A percentile compares a stretch with the other conserved stretches of the same genome.
These are phyloP conservation scores for Neosalanx taihuensis DNA, from an alignment of 2,797 vertebrate genomes.

Conservation along the genomic window DNA sequence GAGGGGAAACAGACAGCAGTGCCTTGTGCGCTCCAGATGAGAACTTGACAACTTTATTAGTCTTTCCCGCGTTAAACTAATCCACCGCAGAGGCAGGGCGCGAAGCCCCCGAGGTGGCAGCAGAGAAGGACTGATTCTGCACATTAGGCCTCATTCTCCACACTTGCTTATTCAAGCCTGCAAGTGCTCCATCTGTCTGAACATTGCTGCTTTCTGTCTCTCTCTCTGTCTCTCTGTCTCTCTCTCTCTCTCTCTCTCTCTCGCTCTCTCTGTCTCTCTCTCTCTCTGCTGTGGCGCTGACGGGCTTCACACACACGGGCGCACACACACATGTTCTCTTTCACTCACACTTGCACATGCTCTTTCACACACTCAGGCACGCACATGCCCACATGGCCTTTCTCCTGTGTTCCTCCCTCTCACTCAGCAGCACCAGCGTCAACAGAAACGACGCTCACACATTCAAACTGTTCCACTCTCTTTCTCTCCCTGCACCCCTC, in stretches of 20 bases:
- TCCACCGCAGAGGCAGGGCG: conserved; percentile 38
- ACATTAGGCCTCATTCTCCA: conserved; percentile 65
- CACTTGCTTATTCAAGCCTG: conserved; percentile 68
- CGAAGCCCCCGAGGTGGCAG: conserved; percentile 57
- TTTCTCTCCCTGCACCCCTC: not conserved
- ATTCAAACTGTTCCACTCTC: not conserved
- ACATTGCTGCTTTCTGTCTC: conserved; percentile 30
- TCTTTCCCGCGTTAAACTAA: conserved; percentile 60
- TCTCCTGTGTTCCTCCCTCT: not conserved
- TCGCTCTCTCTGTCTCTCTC: conserved; percentile 10
- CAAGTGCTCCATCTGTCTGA: conserved; percentile 66
- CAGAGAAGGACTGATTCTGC: conserved; percentile 55
- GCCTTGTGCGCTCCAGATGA: conserved; percentile 63
- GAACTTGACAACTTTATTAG: conserved; percentile 69
- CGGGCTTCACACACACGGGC: conserved; percentile 18
- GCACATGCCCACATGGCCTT: conserved; percentile 19
- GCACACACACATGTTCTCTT: conserved; percentile 21
- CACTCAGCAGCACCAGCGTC: not conserved
- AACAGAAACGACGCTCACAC: conserved; percentile 6
- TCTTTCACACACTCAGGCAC: conserved; percentile 34
- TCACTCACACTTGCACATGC: conserved; percentile 17
- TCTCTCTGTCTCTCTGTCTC: conserved; percentile 15
- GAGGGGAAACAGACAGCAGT: conserved; percentile 29
- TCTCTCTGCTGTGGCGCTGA: conserved; percentile 20
- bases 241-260: conserved; percentile 4